Evolutionary conservation across 2,797 vertebrate genomes (phyloP).

Genomic region (Coluber constrictor): DNA sequence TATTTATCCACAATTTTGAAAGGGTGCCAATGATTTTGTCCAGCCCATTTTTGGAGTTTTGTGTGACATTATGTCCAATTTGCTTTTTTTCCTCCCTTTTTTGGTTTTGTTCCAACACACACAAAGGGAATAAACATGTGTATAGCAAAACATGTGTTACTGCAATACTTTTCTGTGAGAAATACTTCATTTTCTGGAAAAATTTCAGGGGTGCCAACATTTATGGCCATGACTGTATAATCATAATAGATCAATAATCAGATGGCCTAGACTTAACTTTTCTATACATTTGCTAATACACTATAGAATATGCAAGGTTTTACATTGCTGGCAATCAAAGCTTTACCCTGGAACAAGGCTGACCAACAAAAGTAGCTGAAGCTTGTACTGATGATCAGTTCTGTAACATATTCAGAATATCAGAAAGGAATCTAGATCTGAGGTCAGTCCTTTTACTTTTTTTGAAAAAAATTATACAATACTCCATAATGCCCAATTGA

Average conservation of each 20-base stretch:
- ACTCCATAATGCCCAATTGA: not conserved
- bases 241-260: not conserved
- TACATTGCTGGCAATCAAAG: slow-evolving; percentile 15
- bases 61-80: too few species aligned
- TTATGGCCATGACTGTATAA: too few species aligned
- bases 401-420: slow-evolving; percentile 30
- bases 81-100: too few species aligned
- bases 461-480: not conserved
- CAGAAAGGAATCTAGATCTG: slow-evolving; percentile 18
- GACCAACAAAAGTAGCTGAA: slow-evolving; percentile 15
- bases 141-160: too few species aligned
- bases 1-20: too few species aligned
- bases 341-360: slow-evolving; percentile 20
- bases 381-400: slow-evolving; percentile 21
- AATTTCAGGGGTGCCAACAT: too few species aligned
- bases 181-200: too few species aligned
- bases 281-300: not conserved
- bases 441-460: not conserved
- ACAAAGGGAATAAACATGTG: too few species aligned
- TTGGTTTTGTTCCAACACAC: too few species aligned
- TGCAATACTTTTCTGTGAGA: too few species aligned
- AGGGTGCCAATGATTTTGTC: too few species aligned
- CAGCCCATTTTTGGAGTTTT: too few species aligned
- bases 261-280: not conserved
- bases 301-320: slow-evolving; percentile 9